Conservation (phyloP, 2,888 invertebrate genomes). For the Chelonus formosanus region DNA sequence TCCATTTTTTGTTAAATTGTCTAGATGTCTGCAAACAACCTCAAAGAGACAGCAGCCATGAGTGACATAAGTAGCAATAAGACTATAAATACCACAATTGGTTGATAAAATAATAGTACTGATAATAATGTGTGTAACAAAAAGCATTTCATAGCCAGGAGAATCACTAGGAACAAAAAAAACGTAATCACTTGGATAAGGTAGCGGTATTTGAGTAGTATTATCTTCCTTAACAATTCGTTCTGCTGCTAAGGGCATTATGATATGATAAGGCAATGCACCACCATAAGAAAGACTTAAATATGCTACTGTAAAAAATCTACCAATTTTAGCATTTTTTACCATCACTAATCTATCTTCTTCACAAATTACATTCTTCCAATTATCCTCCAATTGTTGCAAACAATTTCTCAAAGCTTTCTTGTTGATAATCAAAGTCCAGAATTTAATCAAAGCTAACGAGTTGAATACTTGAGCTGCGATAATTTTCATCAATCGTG, state of each 20-base stretch:
- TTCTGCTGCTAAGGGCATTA: constrained; percentile 51
- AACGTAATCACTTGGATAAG: constrained; percentile 51
- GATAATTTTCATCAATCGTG: constrained; percentile 55
- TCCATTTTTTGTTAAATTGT: constrained; percentile 27
- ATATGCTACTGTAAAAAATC: constrained; percentile 53
- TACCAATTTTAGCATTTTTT: constrained; percentile 53
- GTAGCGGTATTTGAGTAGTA: constrained; percentile 49
- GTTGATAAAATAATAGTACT: constrained; percentile 51
- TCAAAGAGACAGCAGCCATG: constrained; percentile 52
- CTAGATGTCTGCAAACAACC: constrained; percentile 45
- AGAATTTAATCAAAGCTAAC: constrained; percentile 57
- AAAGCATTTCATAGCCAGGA: constrained; percentile 50
- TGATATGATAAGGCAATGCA: constrained; percentile 57
- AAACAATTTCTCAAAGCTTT: constrained; percentile 50
- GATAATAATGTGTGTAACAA: constrained; percentile 49
- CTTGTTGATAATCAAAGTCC: constrained; percentile 55
- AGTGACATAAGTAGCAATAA: constrained; percentile 50
- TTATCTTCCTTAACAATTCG: constrained; percentile 47
- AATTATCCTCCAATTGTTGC: constrained; percentile 51
- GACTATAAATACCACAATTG: constrained; percentile 52
- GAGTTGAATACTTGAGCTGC: constrained; percentile 54
- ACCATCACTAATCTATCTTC: constrained; percentile 53
- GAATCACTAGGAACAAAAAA: constrained; percentile 50
- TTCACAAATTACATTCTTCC: constrained; percentile 47
- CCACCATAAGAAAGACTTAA: constrained; percentile 55